Evolutionary conservation across 2,888 invertebrate genomes (phyloP).

Genomic region (Monoplex corrugatus): DNA sequence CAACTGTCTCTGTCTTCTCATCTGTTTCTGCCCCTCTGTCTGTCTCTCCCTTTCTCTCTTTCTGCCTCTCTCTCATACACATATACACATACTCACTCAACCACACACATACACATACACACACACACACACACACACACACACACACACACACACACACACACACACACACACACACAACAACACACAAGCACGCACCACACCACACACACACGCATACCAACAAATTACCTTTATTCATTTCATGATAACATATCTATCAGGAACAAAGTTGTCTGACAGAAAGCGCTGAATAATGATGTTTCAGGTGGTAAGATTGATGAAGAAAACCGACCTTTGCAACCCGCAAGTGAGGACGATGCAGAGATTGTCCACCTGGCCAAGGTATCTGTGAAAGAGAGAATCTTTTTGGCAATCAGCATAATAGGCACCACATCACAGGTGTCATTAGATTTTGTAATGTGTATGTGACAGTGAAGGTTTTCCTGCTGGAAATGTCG

Average conservation of each 20-base stretch:
- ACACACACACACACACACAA: constrained; percentile 6
- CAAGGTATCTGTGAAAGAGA: constrained; percentile 51
- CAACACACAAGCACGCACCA: neutral
- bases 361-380: constrained; percentile 55
- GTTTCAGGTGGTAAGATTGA: constrained; percentile 58
- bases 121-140: neutral
- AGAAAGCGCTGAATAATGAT: neutral
- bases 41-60: too few relatives aligned
- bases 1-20: too few relatives aligned
- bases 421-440: too few relatives aligned
- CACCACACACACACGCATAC: neutral
- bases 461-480: too few relatives aligned
- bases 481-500: too few relatives aligned
- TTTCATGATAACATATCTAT: neutral
- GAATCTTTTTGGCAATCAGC: too few relatives aligned
- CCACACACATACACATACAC: too few relatives aligned
- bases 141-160: neutral
- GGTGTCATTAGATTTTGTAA: too few relatives aligned
- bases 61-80: too few relatives aligned
- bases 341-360: constrained; percentile 48
- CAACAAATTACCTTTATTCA: neutral
- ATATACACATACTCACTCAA: neutral
- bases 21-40: too few relatives aligned
- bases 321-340: constrained; percentile 43
- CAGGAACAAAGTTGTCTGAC: neutral